Evolutionary conservation across 92 coral and sea anemone species (phyloP).

Genomic region (Actinernus sp.): DNA sequence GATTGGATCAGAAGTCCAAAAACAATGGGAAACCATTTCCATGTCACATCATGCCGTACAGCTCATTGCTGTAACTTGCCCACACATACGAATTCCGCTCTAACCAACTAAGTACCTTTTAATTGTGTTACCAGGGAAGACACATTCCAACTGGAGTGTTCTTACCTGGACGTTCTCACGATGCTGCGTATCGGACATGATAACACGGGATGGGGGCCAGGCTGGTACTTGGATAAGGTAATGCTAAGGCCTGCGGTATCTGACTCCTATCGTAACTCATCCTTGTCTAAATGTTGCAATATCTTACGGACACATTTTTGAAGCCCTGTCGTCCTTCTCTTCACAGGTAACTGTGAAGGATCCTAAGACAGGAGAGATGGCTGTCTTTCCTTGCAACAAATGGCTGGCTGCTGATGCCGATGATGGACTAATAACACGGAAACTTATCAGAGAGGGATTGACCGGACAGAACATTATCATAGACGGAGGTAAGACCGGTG

Average conservation of each 20-base stretch:
- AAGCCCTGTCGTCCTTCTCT: not conserved
- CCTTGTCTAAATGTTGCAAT: no score
- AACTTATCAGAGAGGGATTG: constrained; percentile 33
- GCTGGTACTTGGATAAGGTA: constrained; percentile 59
- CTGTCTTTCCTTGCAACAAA: constrained; percentile 74
- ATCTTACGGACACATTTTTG: no score
- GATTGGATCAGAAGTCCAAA: no score
- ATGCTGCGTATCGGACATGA: constrained; percentile 61
- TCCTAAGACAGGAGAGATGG: constrained; percentile 57
- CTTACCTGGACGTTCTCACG: constrained; percentile 41
- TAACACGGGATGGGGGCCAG: constrained; percentile 68
- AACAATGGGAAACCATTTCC: no score
- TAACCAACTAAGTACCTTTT: no score
- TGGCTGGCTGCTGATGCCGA: constrained; percentile 86
- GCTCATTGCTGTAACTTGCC: no score
- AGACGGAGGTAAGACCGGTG: constrained; percentile 14
- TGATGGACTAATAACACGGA: constrained; percentile 71
- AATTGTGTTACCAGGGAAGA: constrained; percentile 32
- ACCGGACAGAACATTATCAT: constrained; percentile 16
- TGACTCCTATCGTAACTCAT: no score
- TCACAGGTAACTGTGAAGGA: constrained; percentile 67
- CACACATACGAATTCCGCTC: no score
- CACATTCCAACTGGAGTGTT: constrained; percentile 24
- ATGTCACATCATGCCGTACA: no score
- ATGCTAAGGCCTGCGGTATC: no score